Percentiles rank a stretch among this genome's conserved stretches.
Evolutionary conservation across 2,888 invertebrate genomes (phyloP).

Genomic region (Flexamia atlantica): DNA sequence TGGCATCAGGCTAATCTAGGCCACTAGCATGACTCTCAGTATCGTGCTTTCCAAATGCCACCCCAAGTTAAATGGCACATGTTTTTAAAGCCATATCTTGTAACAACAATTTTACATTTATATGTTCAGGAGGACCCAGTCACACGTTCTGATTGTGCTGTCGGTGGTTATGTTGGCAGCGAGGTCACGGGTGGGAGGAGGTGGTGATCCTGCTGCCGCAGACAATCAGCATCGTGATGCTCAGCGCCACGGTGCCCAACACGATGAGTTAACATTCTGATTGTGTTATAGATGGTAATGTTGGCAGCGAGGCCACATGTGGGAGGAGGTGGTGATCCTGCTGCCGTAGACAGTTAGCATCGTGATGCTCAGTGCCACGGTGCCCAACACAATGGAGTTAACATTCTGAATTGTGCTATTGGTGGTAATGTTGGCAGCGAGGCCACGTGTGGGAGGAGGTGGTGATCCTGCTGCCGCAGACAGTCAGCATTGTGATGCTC

Average conservation of each 20-base stretch:
- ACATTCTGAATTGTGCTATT: no score
- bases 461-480: constrained; percentile 94
- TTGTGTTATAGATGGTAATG: no score
- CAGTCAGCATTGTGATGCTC: constrained; percentile 97
- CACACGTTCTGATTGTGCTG: no score
- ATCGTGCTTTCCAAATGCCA: no score
- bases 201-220: constrained; percentile 96
- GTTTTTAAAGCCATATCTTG: no score
- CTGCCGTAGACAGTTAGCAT: constrained; percentile 96
- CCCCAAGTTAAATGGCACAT: no score
- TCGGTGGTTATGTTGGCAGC: no score
- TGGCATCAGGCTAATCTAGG: no score
- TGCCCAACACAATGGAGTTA: constrained; percentile 98
- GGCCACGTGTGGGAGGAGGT: constrained; percentile 99
- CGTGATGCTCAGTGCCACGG: constrained; percentile 98
- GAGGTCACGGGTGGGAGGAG: constrained; percentile 99
- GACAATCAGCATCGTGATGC: constrained; percentile 96
- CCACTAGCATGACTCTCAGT: no score
- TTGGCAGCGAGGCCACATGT: constrained; percentile 98
- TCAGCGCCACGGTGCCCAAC: constrained; percentile 99
- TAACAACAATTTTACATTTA: no score
- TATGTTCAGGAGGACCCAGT: no score
- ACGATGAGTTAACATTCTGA: constrained; percentile 98
- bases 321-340: constrained; percentile 99
- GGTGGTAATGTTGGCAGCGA: no score